Conservation (phyloP, 2,888 invertebrate species). For the Empis livida region DNA sequence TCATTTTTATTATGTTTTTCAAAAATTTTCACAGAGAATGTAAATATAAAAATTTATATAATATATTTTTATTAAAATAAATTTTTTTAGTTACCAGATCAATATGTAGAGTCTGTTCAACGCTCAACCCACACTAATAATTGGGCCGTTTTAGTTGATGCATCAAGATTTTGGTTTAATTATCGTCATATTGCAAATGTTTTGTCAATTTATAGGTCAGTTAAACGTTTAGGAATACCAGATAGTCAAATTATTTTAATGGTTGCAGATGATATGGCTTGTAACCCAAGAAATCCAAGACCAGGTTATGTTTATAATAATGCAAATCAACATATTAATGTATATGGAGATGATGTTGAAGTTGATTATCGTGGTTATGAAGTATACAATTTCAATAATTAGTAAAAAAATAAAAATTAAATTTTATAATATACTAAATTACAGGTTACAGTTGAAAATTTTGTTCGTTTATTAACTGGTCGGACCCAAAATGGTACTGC, state of each 20-base stretch:
- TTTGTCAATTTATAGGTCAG: conserved; percentile 92
- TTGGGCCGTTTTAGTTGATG: conserved; percentile 98
- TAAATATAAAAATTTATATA: too few relatives aligned
- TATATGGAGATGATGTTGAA: conserved; percentile 98
- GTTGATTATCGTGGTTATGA: conserved; percentile 94
- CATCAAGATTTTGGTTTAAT: conserved; percentile 99
- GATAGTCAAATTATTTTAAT: conserved; percentile 97
- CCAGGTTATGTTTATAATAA: conserved; percentile 98
- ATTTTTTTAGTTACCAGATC: conserved; percentile 21
- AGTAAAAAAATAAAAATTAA: background rate
- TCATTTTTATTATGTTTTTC: too few relatives aligned
- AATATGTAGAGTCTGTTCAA: conserved; percentile 26
- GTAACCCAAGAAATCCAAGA: conserved; percentile 92
- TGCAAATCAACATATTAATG: conserved; percentile 94
- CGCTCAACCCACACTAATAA: conserved; percentile 75
- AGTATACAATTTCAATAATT: conserved; percentile 34
- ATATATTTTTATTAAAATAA: background rate
- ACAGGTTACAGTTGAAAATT: conserved; percentile 94
- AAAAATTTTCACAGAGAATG: too few relatives aligned
- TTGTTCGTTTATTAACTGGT: conserved; percentile 90
- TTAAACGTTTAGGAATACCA: conserved; percentile 96
- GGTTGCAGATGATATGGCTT: conserved; percentile 99
- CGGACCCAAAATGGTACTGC: conserved; percentile 87
- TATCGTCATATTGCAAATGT: conserved; percentile 99
- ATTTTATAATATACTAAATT: conserved; percentile 11